Conservation (phyloP, 1,140 invertebrate species). For the Globodera rostochiensis region DNA sequence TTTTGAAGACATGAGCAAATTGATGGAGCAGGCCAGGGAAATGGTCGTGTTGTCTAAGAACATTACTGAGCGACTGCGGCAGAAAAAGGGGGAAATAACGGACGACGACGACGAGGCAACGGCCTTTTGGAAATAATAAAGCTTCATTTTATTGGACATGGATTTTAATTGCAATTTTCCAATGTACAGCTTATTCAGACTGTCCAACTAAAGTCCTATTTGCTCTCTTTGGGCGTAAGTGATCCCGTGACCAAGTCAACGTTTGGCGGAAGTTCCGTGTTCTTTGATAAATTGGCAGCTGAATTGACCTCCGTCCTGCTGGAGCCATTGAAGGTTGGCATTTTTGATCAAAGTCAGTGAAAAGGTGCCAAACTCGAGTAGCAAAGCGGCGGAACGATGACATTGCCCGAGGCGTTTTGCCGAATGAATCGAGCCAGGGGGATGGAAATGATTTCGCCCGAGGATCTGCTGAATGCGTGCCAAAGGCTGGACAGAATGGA, state of each 20-base stretch:
- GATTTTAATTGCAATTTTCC: neutral
- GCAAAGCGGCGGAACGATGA: constrained; percentile 81
- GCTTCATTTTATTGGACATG: too few relatives aligned
- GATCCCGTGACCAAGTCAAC: constrained; percentile 90
- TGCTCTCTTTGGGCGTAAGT: constrained; percentile 87
- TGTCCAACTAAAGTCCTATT: constrained; percentile 88
- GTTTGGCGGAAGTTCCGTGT: constrained; percentile 82
- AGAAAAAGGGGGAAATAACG: constrained; percentile 90
- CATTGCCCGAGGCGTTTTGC: constrained; percentile 92
- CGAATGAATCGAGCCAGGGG: constrained; percentile 79
- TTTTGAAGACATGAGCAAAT: constrained; percentile 89
- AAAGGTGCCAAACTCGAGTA: constrained; percentile 17
- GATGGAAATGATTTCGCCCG: constrained; percentile 70
- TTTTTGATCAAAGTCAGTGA: constrained; percentile 14
- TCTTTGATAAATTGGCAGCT: constrained; percentile 82
- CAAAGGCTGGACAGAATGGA: constrained; percentile 65
- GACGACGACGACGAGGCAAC: constrained; percentile 90
- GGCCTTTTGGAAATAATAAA: constrained; percentile 16
- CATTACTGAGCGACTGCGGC: constrained; percentile 89
- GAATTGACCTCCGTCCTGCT: constrained; percentile 82
- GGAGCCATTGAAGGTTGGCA: constrained; percentile 69
- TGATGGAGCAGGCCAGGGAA: constrained; percentile 94
- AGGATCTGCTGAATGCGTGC: constrained; percentile 69
- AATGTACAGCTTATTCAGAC: constrained; percentile 70
- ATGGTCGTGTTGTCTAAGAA: constrained; percentile 90